These are phyloP conservation scores for Emydocephalus ijimae DNA, from an alignment of 2,113 vertebrate genomes.

Conservation along the genomic window DNA sequence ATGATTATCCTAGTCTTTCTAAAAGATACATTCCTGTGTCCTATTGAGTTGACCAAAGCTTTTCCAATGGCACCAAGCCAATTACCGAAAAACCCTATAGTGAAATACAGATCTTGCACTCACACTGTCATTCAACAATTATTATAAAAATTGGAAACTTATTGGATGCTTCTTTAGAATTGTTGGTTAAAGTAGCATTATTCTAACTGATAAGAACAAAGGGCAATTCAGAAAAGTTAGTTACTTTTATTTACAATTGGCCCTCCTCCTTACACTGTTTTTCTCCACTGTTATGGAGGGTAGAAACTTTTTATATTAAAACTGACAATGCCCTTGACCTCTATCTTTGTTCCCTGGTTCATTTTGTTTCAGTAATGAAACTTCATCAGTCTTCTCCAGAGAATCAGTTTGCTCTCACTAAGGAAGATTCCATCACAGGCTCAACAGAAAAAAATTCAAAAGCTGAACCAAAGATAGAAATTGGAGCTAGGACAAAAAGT, in stretches of 20 bases:
- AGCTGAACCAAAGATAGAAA: constrained; percentile 77
- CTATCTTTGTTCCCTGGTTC: not conserved
- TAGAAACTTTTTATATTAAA: not conserved
- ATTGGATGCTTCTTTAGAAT: not conserved
- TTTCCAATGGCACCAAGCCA: not conserved
- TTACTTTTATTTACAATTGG: not conserved
- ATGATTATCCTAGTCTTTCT: not conserved
- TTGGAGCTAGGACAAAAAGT: constrained; percentile 68
- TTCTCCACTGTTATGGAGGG: not conserved
- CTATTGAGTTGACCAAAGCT: not conserved
- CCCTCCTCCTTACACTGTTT: not conserved
- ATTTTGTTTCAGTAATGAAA: constrained; percentile 67
- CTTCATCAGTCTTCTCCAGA: constrained; percentile 69
- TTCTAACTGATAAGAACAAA: not conserved
- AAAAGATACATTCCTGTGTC: not conserved
- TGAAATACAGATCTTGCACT: not conserved
- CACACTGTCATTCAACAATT: not conserved
- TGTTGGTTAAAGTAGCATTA: not conserved
- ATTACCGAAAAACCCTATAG: not conserved
- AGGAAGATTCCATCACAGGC: constrained; percentile 60
- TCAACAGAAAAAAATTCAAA: constrained; percentile 75
- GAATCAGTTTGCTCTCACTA: constrained; percentile 65
- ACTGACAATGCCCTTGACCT: not conserved
- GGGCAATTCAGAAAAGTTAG: not conserved
- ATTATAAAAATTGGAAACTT: not conserved